Evolutionary conservation across 2,888 invertebrate species (phyloP).

Genomic region (Patella caerulea): DNA sequence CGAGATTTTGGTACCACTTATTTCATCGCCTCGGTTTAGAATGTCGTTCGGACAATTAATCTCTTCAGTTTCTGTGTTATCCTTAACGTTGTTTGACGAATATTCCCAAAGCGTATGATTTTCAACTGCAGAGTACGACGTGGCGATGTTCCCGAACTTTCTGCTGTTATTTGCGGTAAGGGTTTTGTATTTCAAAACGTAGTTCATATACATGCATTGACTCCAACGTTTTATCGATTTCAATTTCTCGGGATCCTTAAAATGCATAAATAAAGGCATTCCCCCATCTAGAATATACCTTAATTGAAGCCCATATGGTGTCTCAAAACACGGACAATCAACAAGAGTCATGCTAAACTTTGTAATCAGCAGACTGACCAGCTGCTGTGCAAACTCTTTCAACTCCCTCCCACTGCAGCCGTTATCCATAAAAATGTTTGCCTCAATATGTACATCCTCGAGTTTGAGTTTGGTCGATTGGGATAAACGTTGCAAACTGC

Average conservation of each 20-base stretch:
- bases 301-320: constrained; percentile 45
- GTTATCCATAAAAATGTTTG: constrained; percentile 39
- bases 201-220: constrained; percentile 55
- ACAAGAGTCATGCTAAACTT: constrained; percentile 29
- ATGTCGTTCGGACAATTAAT: not conserved
- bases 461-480: constrained; percentile 30
- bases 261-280: constrained; percentile 47
- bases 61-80: no score
- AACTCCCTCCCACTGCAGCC: constrained; percentile 31
- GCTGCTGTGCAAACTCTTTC: constrained; percentile 39
- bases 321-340: constrained; percentile 30
- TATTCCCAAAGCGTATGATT: no score
- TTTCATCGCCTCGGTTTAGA: not conserved
- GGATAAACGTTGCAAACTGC: constrained; percentile 30
- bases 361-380: constrained; percentile 35
- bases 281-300: constrained; percentile 39
- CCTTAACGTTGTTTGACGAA: no score
- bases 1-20: not conserved
- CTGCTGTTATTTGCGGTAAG: not conserved
- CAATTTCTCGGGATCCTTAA: constrained; percentile 42
- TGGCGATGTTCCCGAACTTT: not conserved
- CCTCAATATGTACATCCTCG: constrained; percentile 14
- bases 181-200: constrained; percentile 45
- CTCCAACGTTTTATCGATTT: constrained; percentile 39
- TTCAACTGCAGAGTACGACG: no score